phyloP scores from a whole-genome alignment of 2,888 invertebrate genomes.

The Cerastoderma edule region DNA sequence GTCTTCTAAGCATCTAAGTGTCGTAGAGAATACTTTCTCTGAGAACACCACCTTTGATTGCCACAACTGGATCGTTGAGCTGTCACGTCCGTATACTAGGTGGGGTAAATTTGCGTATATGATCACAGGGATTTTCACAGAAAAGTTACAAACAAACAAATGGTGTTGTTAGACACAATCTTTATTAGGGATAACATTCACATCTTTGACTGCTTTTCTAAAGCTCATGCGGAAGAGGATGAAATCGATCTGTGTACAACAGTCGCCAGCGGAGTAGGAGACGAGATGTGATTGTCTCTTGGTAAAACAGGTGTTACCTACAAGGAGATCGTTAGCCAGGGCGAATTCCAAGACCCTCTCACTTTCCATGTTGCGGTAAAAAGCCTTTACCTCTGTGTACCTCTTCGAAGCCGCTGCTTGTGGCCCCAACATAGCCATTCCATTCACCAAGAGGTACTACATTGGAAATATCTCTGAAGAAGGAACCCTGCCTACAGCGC shows the following conservation, averaged over 20 bases:
- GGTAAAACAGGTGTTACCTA: conserved; percentile 34
- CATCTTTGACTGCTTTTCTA: conserved; percentile 14
- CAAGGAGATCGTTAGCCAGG: conserved; percentile 30
- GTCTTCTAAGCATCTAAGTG: neutral
- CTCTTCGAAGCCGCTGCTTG: conserved; percentile 27
- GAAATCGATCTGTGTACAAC: conserved; percentile 28
- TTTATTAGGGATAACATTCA: conserved; percentile 34
- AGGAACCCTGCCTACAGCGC: conserved; percentile 26
- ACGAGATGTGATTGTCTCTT: conserved; percentile 26
- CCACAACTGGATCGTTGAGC: conserved; percentile 25
- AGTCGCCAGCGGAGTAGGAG: conserved; percentile 4
- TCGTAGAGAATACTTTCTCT: conserved; percentile 15
- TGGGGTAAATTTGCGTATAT: conserved; percentile 28
- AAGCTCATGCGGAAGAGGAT: conserved; percentile 33
- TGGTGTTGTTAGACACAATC: conserved; percentile 30
- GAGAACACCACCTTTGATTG: neutral
- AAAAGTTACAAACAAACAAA: conserved; percentile 34
- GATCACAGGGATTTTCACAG: conserved; percentile 9
- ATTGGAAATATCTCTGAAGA: conserved; percentile 27
- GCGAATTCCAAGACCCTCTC: conserved; percentile 36
- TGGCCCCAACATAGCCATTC: conserved; percentile 34
- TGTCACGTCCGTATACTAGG: conserved; percentile 24
- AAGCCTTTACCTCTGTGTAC: conserved; percentile 22
- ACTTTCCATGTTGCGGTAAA: conserved; percentile 13
- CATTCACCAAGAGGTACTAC: conserved; percentile 30